Percentiles rank a stretch among this genome's conserved stretches.
Evolutionary conservation across 2,113 vertebrate genomes (phyloP).

Genomic region (Protomyctophum bolini): DNA sequence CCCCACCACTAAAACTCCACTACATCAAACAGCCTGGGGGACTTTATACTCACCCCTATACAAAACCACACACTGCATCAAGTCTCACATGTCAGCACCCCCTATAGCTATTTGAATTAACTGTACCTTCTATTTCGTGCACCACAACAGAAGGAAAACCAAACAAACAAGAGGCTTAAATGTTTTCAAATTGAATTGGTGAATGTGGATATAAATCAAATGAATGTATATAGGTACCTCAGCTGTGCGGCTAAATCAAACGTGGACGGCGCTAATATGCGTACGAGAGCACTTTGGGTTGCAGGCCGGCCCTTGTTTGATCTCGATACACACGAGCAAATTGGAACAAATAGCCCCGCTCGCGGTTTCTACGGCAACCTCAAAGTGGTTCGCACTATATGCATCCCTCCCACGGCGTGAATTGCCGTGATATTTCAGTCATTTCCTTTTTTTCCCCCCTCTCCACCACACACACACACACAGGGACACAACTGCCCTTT

Average conservation of each 20-base stretch:
- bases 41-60: constrained; percentile 18
- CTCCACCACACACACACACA: constrained; percentile 4
- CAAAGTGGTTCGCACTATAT: constrained; percentile 42
- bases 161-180: neutral
- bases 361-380: constrained; percentile 75
- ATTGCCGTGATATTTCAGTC: constrained; percentile 22
- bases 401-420: constrained; percentile 41
- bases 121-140: too few relatives aligned
- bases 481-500: too few relatives aligned
- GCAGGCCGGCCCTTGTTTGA: constrained; percentile 49
- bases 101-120: neutral
- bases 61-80: constrained; percentile 33
- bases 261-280: constrained; percentile 46
- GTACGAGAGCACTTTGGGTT: constrained; percentile 36
- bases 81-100: constrained; percentile 20
- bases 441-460: constrained; percentile 17
- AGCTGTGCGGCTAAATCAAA: constrained; percentile 32
- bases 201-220: constrained; percentile 33
- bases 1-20: constrained; percentile 23
- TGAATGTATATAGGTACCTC: neutral
- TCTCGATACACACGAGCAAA: constrained; percentile 58
- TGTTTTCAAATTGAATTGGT: constrained; percentile 28
- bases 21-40: constrained; percentile 17
- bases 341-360: constrained; percentile 68
- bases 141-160: neutral